A percentile compares a stretch with the other conserved stretches of the same genome.
Evolutionary conservation across 2,888 invertebrate genomes (phyloP).

Genomic region (Belgica antarctica): DNA sequence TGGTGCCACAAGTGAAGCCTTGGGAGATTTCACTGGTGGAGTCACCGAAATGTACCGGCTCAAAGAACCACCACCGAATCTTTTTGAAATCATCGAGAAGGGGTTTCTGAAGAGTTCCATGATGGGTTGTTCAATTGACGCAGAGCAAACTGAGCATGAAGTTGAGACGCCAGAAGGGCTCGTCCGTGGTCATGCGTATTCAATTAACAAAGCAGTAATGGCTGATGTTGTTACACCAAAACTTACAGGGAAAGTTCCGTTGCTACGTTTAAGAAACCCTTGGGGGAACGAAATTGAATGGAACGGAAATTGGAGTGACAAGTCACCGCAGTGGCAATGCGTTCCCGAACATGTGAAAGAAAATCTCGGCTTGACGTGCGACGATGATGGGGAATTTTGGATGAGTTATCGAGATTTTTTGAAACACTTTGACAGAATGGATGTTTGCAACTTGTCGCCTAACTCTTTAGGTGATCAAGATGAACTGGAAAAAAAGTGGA

Average conservation of each 20-base stretch:
- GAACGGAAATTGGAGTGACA: constrained; percentile 70
- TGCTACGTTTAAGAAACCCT: constrained; percentile 67
- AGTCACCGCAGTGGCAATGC: constrained; percentile 75
- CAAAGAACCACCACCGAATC: not conserved
- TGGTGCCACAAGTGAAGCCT: constrained; percentile 66
- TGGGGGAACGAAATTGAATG: constrained; percentile 72
- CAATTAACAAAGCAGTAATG: not conserved
- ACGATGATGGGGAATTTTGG: constrained; percentile 92
- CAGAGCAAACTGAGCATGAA: not conserved
- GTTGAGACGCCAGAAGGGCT: not conserved
- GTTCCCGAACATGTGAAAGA: constrained; percentile 76
- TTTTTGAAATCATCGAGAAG: not conserved
- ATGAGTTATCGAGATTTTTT: constrained; percentile 82
- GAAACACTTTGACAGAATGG: constrained; percentile 68
- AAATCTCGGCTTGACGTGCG: constrained; percentile 76
- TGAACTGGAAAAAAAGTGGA: constrained; percentile 56
- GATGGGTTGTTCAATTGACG: not conserved
- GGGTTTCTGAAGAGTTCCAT: not conserved
- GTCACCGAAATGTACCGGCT: not conserved
- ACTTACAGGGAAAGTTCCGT: constrained; percentile 55
- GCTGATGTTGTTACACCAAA: constrained; percentile 54
- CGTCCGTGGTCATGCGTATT: not conserved
- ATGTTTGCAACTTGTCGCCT: constrained; percentile 88
- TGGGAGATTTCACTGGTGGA: constrained; percentile 53
- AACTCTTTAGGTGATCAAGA: constrained; percentile 74